Evolutionary conservation across 2,888 invertebrate genomes (phyloP), one percentile per base, ranked within the genome.

Genomic region (Nemotelus nigrinus): DNA sequence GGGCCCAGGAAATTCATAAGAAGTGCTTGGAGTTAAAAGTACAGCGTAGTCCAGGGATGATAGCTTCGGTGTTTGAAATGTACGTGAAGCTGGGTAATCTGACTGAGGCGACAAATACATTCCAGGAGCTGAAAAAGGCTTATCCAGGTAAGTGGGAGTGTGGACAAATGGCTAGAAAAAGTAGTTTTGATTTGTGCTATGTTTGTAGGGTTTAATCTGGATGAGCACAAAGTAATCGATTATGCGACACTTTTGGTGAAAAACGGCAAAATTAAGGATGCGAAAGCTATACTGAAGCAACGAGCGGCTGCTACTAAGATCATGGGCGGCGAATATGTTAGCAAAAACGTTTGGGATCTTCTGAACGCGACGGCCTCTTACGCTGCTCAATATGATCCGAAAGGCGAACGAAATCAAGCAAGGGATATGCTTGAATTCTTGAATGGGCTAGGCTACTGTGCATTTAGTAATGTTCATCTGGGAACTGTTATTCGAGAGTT

Each of bases 171-270:
- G 5, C 1, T 25, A 1, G 25, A 25, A 25, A 25, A 25, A 25
- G 25, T 25, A 5, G n/a, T 70, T 70, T 41, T 57, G 57, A 71
- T 25, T 25, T 25, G 25, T 25, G 25, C 25, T 25, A 25, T 25
- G 25, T 25, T 79, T 78, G 1, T 45, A 87, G 86, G 88, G 78
- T 93, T 93, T 82, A 85, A 83, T 1, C 82, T 93, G 25, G 93
- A 93, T 83, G 90, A 90, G 81, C 90, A 88, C 83, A 94, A 93
- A 85, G 85, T 93, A 2, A 86, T 93, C 2, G 91, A 92, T 82
- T 91, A 89, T 78, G 91, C 91, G 0, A 89, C 89, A 0, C 85
- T 92, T 3, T 87, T 93, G 84, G 89, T 91, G 3, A 87, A 88
- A 60, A 85, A 88, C 2, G 80, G 82, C 1, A 83, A 84, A 47